A percentile compares a stretch with the other conserved stretches of the same genome.
Conservation (phyloP, 2,888 invertebrate genomes). For the Volucella inanis region DNA sequence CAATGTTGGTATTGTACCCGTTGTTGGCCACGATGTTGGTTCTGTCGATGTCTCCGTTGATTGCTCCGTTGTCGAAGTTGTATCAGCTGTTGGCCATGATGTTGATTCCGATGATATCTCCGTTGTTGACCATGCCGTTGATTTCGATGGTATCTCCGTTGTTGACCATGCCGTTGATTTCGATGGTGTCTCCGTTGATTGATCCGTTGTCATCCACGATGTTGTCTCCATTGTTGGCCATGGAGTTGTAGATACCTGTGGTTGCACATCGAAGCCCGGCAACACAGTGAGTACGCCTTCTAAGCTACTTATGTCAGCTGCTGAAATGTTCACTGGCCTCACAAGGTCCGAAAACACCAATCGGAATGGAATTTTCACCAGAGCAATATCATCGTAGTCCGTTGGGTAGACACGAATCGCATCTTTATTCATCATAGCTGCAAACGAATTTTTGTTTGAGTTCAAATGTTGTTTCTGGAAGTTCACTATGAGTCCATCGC, state of each 20-base stretch:
- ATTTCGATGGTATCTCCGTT: no score
- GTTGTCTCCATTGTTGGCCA: not conserved
- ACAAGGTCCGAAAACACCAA: constrained; percentile 23
- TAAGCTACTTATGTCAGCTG: not conserved
- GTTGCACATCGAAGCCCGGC: constrained; percentile 48
- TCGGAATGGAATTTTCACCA: constrained; percentile 46
- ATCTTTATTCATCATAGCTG: constrained; percentile 24
- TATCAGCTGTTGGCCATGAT: no score
- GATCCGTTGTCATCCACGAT: not conserved
- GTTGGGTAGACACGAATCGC: constrained; percentile 57
- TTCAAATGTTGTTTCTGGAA: constrained; percentile 24
- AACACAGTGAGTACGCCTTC: constrained; percentile 39
- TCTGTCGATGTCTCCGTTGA: no score
- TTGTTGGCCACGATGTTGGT: no score
- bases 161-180: not conserved
- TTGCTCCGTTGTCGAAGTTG: no score
- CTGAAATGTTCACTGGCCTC: constrained; percentile 13
- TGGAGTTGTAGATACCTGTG: not conserved
- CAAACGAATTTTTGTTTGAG: constrained; percentile 16
- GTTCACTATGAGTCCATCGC: not conserved
- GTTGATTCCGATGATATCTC: no score
- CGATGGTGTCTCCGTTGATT: not conserved
- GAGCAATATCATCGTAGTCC: constrained; percentile 56
- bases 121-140: not conserved
- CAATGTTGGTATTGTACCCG: no score